These are phyloP conservation scores for Lagria hirta DNA, from an alignment of 2,888 invertebrate species.

Conservation along the genomic window DNA sequence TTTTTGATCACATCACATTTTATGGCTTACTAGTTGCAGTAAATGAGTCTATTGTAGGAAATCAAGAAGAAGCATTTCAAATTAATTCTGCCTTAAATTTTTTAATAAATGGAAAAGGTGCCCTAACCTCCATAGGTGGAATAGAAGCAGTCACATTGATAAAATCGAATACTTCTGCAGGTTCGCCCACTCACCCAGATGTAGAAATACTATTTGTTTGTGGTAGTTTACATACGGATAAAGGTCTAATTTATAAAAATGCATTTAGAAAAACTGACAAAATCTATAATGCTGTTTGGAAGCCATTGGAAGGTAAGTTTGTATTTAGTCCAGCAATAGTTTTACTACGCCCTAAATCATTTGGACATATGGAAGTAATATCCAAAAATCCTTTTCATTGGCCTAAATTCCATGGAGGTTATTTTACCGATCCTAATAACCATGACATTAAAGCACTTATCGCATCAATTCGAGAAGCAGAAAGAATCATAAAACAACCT, in stretches of 20 bases:
- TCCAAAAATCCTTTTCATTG: slow-evolving; percentile 60
- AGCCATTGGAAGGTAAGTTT: too few species aligned
- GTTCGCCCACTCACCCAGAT: slow-evolving; percentile 61
- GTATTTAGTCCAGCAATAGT: too few species aligned
- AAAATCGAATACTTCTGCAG: slow-evolving; percentile 60
- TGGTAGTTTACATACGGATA: slow-evolving; percentile 50
- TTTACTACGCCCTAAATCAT: slow-evolving; percentile 56
- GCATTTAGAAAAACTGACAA: too few species aligned
- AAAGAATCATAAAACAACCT: slow-evolving; percentile 55
- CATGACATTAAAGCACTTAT: slow-evolving; percentile 55
- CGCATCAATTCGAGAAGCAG: slow-evolving; percentile 57
- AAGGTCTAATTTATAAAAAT: slow-evolving; percentile 41
- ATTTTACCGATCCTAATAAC: slow-evolving; percentile 55
- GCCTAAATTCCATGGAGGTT: slow-evolving; percentile 65
- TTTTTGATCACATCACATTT: slow-evolving; percentile 14
- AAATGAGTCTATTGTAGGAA: slow-evolving; percentile 33
- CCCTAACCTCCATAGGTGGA: slow-evolving; percentile 58
- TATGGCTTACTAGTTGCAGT: slow-evolving; percentile 31
- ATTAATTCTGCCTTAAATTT: slow-evolving; percentile 49
- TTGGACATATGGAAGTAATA: slow-evolving; percentile 56
- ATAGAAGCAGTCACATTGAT: slow-evolving; percentile 61
- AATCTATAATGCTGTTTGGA: too few species aligned
- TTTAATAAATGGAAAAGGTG: slow-evolving; percentile 56
- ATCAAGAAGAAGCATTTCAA: slow-evolving; percentile 22
- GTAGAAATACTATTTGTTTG: slow-evolving; percentile 69